Base-by-base conservation (phyloP, 2,113 vertebrate genomes). In the Misgurnus mizolepis region DNA sequence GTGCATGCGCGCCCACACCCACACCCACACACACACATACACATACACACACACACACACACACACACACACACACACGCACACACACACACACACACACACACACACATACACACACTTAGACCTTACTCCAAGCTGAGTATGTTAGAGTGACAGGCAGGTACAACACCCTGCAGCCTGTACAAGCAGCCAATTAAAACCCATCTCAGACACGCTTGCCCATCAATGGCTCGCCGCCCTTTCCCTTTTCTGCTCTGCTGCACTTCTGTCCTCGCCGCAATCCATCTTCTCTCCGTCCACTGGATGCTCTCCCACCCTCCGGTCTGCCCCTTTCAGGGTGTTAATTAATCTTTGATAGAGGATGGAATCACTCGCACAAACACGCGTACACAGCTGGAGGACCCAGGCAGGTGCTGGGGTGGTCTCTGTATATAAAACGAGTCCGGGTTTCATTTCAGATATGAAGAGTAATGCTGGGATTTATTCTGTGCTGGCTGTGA, bases 151-250 rank as follows among this genome's bases (percentile, higher is more conserved):
- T 80, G 69, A 80, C 18, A 78, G 80, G 69, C 78, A 70, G 55
- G 53, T 74, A 73, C 74, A 77, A 83, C 10, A 50, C 74, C 69
- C 74, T 61, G 58, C 67, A 80, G 85, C 66, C 45, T 27, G 60
- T 74, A 67, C 65, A 82, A 76, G 64, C 18, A 62, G 50, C 80
- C 75, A 84, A 85, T 85, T 85, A 85, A 84, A 82, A 45, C 53
- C 49, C 22, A 55, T 66, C 76, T 27, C 34, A 58, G 43, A 17
- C 41, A 45, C 53, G 22, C 67, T 55, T 56, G 2, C 76, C 73
- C 65, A 61, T 40, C 80, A 56, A 64, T 3, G 47, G 41, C n/a
- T 68, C 50, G 17, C 53, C 12, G 7, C 17, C 45, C 41, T 66
- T n/a, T 65, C 40, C 53, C 65, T 17, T 41, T 78, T n/a, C 22